phyloP scores from a whole-genome alignment of 2,113 vertebrate species.

The Larimichthys polyactis region DNA sequence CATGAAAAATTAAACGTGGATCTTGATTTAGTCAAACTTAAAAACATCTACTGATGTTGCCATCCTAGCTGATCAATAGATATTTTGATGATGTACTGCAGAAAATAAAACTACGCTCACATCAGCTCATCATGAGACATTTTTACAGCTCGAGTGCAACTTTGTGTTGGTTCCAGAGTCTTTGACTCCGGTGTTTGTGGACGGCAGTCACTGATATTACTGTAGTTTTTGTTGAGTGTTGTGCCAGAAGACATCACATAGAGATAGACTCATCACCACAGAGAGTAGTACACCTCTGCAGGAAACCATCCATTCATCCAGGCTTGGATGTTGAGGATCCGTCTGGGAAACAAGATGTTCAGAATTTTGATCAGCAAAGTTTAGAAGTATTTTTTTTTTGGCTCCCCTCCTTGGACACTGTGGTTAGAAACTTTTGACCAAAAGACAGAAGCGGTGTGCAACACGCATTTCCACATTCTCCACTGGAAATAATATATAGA shows the following conservation, averaged over 20 bases:
- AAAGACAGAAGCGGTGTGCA: background rate
- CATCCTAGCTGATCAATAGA: background rate
- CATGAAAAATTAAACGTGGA: background rate
- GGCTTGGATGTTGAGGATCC: background rate
- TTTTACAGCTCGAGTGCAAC: too few species aligned
- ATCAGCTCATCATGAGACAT: too few species aligned
- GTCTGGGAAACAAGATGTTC: background rate
- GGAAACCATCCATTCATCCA: background rate
- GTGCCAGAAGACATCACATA: constrained; percentile 18
- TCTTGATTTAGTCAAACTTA: background rate
- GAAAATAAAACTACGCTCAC: too few species aligned
- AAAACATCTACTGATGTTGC: background rate
- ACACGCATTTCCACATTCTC: background rate
- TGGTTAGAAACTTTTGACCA: background rate
- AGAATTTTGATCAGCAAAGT: background rate
- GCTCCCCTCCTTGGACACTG: background rate
- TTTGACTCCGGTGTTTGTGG: background rate
- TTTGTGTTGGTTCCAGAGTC: background rate
- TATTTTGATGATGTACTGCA: background rate
- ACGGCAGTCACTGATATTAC: background rate
- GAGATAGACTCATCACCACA: background rate
- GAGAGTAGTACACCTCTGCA: background rate
- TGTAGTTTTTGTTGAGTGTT: constrained; percentile 34
- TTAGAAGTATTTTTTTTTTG: background rate
- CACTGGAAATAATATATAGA: too few species aligned